phyloP scores from a whole-genome alignment of 2,797 vertebrate genomes.

The Lepilemur ruficaudatus region DNA sequence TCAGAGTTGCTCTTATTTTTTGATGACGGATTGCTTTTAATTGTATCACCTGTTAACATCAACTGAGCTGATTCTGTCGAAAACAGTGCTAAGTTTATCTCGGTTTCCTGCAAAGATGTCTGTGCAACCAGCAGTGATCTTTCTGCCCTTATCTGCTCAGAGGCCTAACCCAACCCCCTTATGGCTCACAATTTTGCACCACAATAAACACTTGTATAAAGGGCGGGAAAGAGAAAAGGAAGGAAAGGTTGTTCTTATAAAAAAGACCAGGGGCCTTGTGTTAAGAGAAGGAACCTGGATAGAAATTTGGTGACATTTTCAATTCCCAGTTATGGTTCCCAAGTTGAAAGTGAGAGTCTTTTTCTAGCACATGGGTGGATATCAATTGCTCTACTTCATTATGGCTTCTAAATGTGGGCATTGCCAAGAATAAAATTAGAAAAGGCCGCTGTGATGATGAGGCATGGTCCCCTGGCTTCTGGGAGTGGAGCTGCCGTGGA shows the following conservation, averaged over 20 bases:
- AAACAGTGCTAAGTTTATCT: constrained; percentile 30
- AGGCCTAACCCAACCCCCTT: background rate
- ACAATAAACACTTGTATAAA: background rate
- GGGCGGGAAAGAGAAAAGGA: background rate
- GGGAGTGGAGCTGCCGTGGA: fast-evolving
- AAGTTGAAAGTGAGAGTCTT: background rate
- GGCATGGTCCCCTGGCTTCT: fast-evolving
- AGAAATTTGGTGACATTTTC: background rate
- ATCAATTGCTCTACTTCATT: background rate
- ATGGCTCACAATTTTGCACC: background rate
- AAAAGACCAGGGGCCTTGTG: background rate
- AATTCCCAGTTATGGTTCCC: background rate
- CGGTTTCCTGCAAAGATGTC: constrained; percentile 1
- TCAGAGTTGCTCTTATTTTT: background rate
- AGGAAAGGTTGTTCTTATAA: background rate
- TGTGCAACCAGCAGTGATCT: background rate
- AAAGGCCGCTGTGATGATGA: background rate
- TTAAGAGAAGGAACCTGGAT: background rate
- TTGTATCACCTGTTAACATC: background rate
- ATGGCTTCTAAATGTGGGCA: background rate
- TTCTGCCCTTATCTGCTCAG: background rate
- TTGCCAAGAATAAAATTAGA: background rate
- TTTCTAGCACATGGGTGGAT: background rate
- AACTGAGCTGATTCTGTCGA: background rate
- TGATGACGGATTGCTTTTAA: background rate